phyloP scores from a whole-genome alignment of 1,140 invertebrate species.

The Trachymyrmex cornetzi region DNA sequence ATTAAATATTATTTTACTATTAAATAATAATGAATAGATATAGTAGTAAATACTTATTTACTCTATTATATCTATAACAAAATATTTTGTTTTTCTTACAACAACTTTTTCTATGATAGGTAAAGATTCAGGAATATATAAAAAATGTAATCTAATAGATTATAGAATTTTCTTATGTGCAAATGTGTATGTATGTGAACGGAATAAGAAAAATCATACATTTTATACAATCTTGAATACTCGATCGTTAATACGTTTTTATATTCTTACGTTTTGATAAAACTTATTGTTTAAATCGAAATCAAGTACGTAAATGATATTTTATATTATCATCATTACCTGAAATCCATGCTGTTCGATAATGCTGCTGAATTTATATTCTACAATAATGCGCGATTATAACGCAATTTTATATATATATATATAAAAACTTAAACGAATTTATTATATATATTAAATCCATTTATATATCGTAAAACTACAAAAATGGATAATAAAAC shows the following conservation, averaged over 20 bases:
- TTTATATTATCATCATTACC: slow-evolving; percentile 7
- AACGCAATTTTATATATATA: neutral
- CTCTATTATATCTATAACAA: slow-evolving; percentile 64
- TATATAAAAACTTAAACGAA: no score
- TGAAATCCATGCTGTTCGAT: slow-evolving; percentile 8
- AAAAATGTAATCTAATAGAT: slow-evolving; percentile 19
- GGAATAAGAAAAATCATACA: slow-evolving; percentile 10
- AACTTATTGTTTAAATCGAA: slow-evolving; percentile 33
- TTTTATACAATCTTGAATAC: slow-evolving; percentile 34
- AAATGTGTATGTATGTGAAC: neutral
- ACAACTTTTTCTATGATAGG: slow-evolving; percentile 3
- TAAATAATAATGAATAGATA: slow-evolving; percentile 60
- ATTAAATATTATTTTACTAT: slow-evolving; percentile 67
- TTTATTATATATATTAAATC: no score
- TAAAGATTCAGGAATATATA: slow-evolving; percentile 25
- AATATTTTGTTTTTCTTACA: slow-evolving; percentile 65
- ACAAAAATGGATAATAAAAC: no score
- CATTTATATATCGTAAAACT: no score
- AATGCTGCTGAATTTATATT: slow-evolving; percentile 21
- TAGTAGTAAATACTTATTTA: slow-evolving; percentile 19
- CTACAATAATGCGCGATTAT: slow-evolving; percentile 10
- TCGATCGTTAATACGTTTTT: slow-evolving; percentile 3
- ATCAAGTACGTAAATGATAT: neutral
- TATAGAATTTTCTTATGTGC: neutral
- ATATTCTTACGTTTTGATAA: neutral